phyloP scores from a whole-genome alignment of 2,113 vertebrate genomes.

The Oriolus oriolus region DNA sequence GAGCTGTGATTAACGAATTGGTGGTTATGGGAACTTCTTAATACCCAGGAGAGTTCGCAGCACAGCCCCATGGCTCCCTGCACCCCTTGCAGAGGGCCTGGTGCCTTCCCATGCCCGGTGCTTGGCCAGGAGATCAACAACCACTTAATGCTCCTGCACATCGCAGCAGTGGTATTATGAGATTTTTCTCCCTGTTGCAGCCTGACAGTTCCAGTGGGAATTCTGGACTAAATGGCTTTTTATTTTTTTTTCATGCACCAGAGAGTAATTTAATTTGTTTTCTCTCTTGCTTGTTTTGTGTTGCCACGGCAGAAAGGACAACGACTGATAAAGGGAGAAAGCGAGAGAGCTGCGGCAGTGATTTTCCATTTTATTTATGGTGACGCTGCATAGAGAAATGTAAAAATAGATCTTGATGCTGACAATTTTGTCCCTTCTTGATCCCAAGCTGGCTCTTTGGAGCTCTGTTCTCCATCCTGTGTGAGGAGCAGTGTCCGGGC shows the following conservation, averaged over 20 bases:
- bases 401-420: constrained; percentile 64
- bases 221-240: constrained; percentile 10
- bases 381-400: constrained; percentile 40
- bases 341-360: not conserved
- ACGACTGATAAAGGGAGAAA: not conserved
- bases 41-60: not conserved
- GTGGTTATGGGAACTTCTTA: not conserved
- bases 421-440: constrained; percentile 55
- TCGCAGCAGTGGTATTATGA: not conserved
- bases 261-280: constrained; percentile 62
- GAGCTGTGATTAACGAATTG: not conserved
- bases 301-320: constrained; percentile 20
- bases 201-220: constrained; percentile 15
- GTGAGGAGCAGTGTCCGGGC: not conserved
- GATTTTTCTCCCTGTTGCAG: not conserved
- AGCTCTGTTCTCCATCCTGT: not conserved
- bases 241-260: not conserved
- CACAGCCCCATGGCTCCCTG: fast-evolving
- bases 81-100: not conserved
- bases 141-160: not conserved
- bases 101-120: not conserved
- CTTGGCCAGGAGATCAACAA: not conserved
- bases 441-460: constrained; percentile 35
- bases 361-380: constrained; percentile 63
- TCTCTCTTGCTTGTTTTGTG: constrained; percentile 27